Evolutionary conservation across 2,888 invertebrate species (phyloP).

Genomic region (Ypsolopha sequella): DNA sequence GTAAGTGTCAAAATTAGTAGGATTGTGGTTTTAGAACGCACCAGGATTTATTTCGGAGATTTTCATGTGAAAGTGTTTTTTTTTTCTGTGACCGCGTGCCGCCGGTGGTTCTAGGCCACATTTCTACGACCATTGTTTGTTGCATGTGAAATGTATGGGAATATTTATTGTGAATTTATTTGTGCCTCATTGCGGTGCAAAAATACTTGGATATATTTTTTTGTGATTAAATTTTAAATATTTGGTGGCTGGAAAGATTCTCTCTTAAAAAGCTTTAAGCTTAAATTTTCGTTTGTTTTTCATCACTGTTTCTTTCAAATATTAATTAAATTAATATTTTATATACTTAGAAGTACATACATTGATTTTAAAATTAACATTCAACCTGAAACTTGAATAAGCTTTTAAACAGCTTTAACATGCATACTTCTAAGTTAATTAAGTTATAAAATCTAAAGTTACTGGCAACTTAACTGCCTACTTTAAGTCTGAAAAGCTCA

Average conservation of each 20-base stretch:
- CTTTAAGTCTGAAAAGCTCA: not conserved
- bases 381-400: not conserved
- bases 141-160: constrained; percentile 26
- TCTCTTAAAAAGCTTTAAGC: not conserved
- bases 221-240: constrained; percentile 3
- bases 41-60: constrained; percentile 26
- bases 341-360: no score
- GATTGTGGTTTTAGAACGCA: constrained; percentile 58
- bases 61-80: constrained; percentile 12
- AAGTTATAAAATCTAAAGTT: no score
- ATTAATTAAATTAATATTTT: no score
- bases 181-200: constrained; percentile 7
- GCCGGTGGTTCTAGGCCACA: constrained; percentile 56
- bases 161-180: constrained; percentile 4
- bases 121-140: constrained; percentile 43
- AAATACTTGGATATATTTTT: constrained; percentile 9
- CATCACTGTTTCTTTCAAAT: no score
- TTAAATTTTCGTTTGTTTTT: not conserved
- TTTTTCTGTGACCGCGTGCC: not conserved
- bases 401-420: no score
- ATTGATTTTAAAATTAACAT: no score
- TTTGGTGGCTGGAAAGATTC: not conserved
- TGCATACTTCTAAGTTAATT: no score
- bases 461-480: no score
- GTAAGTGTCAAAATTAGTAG: constrained; percentile 57